These are phyloP conservation scores for Tadarida brasiliensis DNA, from an alignment of 2,797 vertebrate genomes.

Conservation along the genomic window DNA sequence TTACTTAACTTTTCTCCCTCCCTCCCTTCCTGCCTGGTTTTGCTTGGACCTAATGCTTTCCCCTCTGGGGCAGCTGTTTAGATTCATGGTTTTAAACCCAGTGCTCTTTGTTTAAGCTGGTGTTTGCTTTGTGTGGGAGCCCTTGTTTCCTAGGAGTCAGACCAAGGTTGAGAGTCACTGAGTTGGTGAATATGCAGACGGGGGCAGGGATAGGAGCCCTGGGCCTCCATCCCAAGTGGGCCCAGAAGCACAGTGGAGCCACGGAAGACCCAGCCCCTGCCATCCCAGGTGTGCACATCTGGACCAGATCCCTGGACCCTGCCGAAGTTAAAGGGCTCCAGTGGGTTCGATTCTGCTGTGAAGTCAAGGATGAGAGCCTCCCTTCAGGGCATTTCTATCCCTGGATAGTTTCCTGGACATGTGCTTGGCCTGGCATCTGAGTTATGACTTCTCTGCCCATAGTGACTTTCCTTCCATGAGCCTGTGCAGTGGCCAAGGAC, in stretches of 20 bases:
- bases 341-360: neutral
- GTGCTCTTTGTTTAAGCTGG: neutral
- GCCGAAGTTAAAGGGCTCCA: accelerated
- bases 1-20: too few relatives aligned
- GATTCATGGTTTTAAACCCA: neutral
- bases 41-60: neutral
- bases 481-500: neutral
- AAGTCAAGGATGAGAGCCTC: too few relatives aligned
- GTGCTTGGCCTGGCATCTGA: neutral
- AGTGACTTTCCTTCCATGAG: neutral
- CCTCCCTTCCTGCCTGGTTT: neutral
- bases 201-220: neutral
- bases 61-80: neutral
- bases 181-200: neutral
- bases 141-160: neutral
- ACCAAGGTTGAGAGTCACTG: neutral
- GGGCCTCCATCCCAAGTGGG: accelerated
- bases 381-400: neutral
- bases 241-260: accelerated
- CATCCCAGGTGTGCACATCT: accelerated
- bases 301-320: neutral
- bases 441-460: neutral
- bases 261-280: too few relatives aligned
- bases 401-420: neutral
- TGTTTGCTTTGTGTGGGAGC: neutral